Evolutionary conservation across 53 echinoderm and acorn worm genomes (phyloP).

Genomic region (Holothuria scabra): DNA sequence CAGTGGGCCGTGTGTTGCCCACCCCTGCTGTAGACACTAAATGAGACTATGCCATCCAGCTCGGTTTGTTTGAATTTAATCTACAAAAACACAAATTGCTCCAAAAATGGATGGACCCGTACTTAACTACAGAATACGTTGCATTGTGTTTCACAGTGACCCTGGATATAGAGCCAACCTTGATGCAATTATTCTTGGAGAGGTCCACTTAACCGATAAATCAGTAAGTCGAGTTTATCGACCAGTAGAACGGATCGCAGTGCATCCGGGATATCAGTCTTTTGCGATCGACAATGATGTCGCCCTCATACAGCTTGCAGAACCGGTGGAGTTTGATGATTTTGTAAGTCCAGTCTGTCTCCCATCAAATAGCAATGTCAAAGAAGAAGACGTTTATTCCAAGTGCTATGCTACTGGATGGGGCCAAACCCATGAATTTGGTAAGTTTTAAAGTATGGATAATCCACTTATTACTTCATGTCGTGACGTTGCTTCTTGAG

Average conservation of each 20-base stretch:
- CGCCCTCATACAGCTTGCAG: slow-evolving; percentile 57
- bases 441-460: background rate
- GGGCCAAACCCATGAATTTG: slow-evolving; percentile 15
- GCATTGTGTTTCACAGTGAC: background rate
- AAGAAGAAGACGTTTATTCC: slow-evolving; percentile 1
- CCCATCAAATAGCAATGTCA: background rate
- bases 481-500: too few relatives aligned
- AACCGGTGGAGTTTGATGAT: slow-evolving; percentile 37
- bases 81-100: too few relatives aligned
- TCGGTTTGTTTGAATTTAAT: too few relatives aligned
- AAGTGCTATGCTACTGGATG: slow-evolving; percentile 64
- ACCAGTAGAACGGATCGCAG: slow-evolving; percentile 34
- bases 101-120: too few relatives aligned
- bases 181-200: slow-evolving; percentile 46
- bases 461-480: too few relatives aligned
- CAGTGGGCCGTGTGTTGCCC: too few relatives aligned
- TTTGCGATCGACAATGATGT: slow-evolving; percentile 42
- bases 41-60: too few relatives aligned
- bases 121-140: too few relatives aligned
- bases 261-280: slow-evolving; percentile 49
- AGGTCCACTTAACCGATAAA: slow-evolving; percentile 16
- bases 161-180: slow-evolving; percentile 16
- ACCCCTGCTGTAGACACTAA: too few relatives aligned
- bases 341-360: slow-evolving; percentile 55
- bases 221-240: slow-evolving; percentile 21